These are phyloP conservation scores for Ahaetulla prasina DNA, from an alignment of 2,113 vertebrate genomes.

Conservation along the genomic window DNA sequence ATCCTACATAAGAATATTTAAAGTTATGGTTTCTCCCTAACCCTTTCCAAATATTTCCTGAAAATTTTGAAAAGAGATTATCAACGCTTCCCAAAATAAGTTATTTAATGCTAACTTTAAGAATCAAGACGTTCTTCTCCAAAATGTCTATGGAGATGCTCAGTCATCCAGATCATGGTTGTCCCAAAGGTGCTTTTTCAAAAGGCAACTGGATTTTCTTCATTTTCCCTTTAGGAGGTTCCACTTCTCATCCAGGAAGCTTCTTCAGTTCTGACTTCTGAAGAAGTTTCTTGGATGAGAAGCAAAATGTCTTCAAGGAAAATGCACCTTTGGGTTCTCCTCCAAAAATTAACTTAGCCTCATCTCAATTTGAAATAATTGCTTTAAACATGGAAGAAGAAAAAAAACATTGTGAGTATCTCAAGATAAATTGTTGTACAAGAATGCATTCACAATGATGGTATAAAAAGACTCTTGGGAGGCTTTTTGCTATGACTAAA, in stretches of 20 bases:
- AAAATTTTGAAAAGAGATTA: not conserved
- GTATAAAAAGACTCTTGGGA: constrained; percentile 11
- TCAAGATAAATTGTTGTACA: not conserved
- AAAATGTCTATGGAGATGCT: not conserved
- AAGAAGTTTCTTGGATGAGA: no score
- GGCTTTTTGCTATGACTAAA: constrained; percentile 1
- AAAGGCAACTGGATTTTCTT: not conserved
- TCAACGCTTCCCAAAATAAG: not conserved
- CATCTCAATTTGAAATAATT: not conserved
- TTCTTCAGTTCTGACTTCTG: not conserved
- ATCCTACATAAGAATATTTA: not conserved
- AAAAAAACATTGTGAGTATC: not conserved
- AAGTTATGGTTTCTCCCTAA: not conserved
- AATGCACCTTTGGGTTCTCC: not conserved
- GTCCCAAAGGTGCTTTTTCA: not conserved
- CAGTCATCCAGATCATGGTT: not conserved
- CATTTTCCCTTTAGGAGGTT: not conserved
- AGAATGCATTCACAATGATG: not conserved
- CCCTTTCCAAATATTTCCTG: not conserved
- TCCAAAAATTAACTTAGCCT: not conserved
- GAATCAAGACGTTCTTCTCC: not conserved
- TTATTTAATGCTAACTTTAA: not conserved
- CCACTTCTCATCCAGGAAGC: not conserved
- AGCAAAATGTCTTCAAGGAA: not conserved
- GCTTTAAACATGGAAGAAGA: not conserved